Evolutionary conservation across 1,140 invertebrate genomes (phyloP).

Genomic region (Musca domestica): DNA sequence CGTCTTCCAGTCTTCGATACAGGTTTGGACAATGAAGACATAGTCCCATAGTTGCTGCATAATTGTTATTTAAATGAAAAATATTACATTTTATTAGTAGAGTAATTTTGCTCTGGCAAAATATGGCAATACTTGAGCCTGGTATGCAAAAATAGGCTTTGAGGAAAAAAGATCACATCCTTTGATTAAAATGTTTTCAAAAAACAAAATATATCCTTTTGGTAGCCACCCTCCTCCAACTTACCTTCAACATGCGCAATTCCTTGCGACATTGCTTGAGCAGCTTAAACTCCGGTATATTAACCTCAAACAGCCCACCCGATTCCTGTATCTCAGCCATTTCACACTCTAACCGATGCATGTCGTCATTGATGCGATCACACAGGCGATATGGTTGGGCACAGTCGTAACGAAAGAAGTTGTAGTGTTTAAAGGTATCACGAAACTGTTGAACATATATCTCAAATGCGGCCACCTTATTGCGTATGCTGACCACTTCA

Average conservation of each 20-base stretch:
- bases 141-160: conserved; percentile 1
- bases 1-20: conserved; percentile 94
- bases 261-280: conserved; percentile 90
- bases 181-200: not conserved
- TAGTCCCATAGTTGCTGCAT: conserved; percentile 90
- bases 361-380: conserved; percentile 76
- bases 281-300: conserved; percentile 88
- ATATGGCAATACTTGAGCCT: not conserved
- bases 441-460: conserved; percentile 78
- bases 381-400: conserved; percentile 73
- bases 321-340: conserved; percentile 85
- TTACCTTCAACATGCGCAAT: conserved; percentile 81
- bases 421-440: conserved; percentile 79
- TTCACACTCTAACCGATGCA: conserved; percentile 75
- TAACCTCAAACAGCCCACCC: conserved; percentile 91
- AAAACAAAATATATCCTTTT: not conserved
- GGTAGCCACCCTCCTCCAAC: too few species aligned
- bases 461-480: conserved; percentile 84
- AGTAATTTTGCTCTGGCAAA: not conserved
- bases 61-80: not conserved
- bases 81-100: not conserved
- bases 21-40: conserved; percentile 84
- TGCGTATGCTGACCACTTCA: conserved; percentile 86
- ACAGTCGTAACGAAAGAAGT: conserved; percentile 79
- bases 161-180: not conserved